phyloP scores from a whole-genome alignment of 2,797 vertebrate species.

The Gallinago stenura region DNA sequence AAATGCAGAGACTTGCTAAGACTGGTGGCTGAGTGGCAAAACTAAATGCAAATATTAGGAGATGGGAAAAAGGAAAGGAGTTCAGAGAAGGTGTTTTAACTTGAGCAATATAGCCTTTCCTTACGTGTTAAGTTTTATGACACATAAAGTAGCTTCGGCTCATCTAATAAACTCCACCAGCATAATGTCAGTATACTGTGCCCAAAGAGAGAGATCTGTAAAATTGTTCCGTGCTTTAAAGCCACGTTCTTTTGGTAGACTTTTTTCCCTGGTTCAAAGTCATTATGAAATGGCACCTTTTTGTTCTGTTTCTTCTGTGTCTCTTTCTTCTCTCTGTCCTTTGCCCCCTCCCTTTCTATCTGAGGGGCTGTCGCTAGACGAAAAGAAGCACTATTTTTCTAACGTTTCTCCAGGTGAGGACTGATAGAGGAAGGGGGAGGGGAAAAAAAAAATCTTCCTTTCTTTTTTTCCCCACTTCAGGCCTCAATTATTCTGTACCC shows the following conservation, averaged over 20 bases:
- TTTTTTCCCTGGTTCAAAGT: neutral
- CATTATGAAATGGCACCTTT: constrained; percentile 11
- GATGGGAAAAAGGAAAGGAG: neutral
- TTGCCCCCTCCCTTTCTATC: constrained; percentile 23
- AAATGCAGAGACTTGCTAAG: neutral
- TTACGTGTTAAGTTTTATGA: neutral
- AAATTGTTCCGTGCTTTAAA: neutral
- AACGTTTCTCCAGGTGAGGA: constrained; percentile 22
- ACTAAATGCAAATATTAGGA: neutral
- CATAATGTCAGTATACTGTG: neutral
- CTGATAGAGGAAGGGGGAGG: neutral
- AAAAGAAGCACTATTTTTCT: constrained; percentile 42
- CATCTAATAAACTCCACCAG: neutral
- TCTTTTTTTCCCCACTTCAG: constrained; percentile 34
- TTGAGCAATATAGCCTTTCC: neutral
- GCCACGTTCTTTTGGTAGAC: neutral
- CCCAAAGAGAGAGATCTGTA: neutral
- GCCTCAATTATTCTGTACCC: constrained; percentile 54
- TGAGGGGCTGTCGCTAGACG: neutral
- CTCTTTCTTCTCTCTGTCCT: constrained; percentile 20
- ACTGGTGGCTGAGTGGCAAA: neutral
- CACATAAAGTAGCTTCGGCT: neutral
- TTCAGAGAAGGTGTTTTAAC: neutral
- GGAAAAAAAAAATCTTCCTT: neutral
- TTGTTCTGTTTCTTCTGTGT: neutral